Percentiles rank a stretch among this genome's conserved stretches.
phyloP scores from a whole-genome alignment of 2,797 vertebrate species.

The Perodicticus potto region DNA sequence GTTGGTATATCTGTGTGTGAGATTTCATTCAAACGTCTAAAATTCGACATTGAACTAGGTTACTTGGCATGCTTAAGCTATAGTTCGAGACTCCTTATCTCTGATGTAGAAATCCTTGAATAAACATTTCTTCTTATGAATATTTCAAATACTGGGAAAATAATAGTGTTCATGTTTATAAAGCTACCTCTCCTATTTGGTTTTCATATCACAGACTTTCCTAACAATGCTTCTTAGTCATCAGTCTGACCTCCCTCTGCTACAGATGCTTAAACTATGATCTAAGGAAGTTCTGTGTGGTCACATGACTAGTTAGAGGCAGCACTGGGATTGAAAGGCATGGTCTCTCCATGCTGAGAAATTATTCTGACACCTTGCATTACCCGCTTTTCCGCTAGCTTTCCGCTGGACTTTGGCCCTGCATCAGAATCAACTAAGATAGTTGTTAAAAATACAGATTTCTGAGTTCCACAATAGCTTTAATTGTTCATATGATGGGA shows the following conservation, averaged over 20 bases:
- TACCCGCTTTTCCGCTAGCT: neutral
- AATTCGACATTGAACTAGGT: neutral
- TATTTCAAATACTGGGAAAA: conserved; percentile 42
- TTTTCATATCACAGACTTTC: neutral
- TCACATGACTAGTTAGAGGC: neutral
- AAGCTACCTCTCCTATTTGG: neutral
- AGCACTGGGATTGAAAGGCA: neutral
- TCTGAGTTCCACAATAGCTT: neutral
- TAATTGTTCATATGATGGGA: neutral
- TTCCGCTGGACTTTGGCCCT: neutral
- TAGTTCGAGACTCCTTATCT: neutral
- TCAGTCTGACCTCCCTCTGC: neutral
- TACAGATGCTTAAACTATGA: neutral
- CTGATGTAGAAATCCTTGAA: neutral
- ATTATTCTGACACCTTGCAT: neutral
- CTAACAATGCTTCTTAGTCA: neutral
- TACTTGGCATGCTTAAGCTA: neutral
- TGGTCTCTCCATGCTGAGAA: neutral
- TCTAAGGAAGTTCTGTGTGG: neutral
- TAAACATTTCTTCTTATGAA: neutral
- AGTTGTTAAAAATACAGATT: neutral
- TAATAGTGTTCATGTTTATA: neutral
- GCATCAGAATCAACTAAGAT: neutral
- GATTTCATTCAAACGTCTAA: neutral
- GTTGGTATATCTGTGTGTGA: neutral